Evolutionary conservation across 2,888 invertebrate genomes (phyloP), one percentile per base, ranked within the genome.

Genomic region (Phyllotreta cruciferae): DNA sequence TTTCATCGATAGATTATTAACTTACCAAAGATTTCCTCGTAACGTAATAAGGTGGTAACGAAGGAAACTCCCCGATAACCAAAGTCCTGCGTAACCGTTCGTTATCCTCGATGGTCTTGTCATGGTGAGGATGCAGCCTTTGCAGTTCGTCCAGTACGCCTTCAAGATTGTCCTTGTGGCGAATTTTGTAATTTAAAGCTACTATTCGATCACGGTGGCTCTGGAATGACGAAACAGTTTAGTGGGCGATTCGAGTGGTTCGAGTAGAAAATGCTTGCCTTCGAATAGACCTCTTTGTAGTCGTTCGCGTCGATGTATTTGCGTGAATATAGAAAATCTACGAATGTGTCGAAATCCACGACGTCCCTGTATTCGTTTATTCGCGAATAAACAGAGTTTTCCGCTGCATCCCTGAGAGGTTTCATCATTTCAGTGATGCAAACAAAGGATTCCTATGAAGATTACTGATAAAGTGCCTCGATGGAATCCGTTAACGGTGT

Each of bases 51-150:
- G 83, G 81, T 0, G 87, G 87, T 54, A 84, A 75, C 66, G 85
- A 76, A 1, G 87, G 87, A 64, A 87, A 84, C 69, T 86, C 85
- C 42, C 87, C 87, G 58, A 82, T 78, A 60, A 84, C 84, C 44
- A 86, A 81, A 68, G 82, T 61, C 13, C 60, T 61, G 14, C 67
- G 64, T 45, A 64, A 66, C 50, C 62, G 57, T 14, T 62, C 56
- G 49, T 70, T 63, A 52, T 68, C 66, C 47, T 66, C 58, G 6
- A 60, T 52, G n/a, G 56, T 49, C 50, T 63, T 65, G 35, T 68
- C 66, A 42, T 62, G 60, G 24, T 69, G 53, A 41, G 71, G 71
- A 52, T 63, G 64, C 11, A 14, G 50, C 11, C 64, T 35, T 45
- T 62, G 60, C 10, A 71, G 50, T 36, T 68, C 64, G 6, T 60